Base-by-base conservation (phyloP, 2,113 vertebrate genomes). In the Sturnira hondurensis region DNA sequence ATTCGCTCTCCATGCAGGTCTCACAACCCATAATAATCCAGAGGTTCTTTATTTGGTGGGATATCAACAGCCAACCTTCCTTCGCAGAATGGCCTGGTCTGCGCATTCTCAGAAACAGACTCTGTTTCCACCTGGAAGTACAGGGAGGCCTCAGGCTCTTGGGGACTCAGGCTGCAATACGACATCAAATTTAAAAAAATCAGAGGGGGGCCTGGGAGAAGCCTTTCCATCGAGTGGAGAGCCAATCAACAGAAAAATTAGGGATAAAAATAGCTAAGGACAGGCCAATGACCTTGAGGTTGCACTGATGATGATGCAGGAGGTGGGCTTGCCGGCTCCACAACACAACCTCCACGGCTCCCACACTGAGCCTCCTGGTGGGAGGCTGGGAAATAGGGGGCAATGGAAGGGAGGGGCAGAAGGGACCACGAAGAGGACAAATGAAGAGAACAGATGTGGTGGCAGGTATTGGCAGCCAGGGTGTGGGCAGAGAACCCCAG, bases 401-500 rank as follows among this genome's bases (percentile, higher is more conserved):
- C 67, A 54, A 22, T 41, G 47, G 70, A 36, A 77, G 81, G 45
- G 10, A 22, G 82, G 13, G 38, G 36, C 15, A 38, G 73, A 50
- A 58, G 54, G 54, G 36, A 52, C 38, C 38, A 73, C 1, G 33
- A 33, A 11, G 33, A 33, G 28, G 38, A 31, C 9, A 41, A 50
- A 5, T 12, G 20, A 15, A 36, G 16, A 38, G 43, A 28, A 47
- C 5, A 16, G 76, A 26, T 36, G n/a, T 6, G 16, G 31, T 20
- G 22, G 26, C 63, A 36, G 41, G 20, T 15, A 3, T 3, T 0
- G 5, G 36, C 33, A 31, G 33, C 24, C 43, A 56, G 67, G 65
- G 6, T 19, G 20, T 22, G 6, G 0, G 19, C 0, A 19, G 41
- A 38, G 19, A 54, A 31, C 16, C 3, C 24, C 20, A 56, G 58